Percentiles rank a stretch among this genome's conserved stretches.
phyloP scores from a whole-genome alignment of 2,888 invertebrate species.

The Drosophila falleni region DNA sequence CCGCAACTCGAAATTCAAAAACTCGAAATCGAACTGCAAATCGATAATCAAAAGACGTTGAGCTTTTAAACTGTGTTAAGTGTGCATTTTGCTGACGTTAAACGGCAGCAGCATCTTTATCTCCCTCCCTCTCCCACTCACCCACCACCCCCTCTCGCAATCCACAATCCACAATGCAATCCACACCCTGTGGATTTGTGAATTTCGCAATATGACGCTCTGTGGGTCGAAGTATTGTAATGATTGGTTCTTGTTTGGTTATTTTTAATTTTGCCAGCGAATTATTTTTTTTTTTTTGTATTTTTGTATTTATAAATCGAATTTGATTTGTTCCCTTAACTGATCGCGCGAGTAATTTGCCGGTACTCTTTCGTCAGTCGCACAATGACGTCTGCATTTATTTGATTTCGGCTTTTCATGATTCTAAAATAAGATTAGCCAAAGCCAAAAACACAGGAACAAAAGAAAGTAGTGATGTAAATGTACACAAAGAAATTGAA shows the following conservation, averaged over 20 bases:
- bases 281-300: not conserved
- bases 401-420: slow-evolving; percentile 4
- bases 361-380: slow-evolving; percentile 17
- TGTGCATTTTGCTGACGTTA: slow-evolving; percentile 40
- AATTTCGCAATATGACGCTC: slow-evolving; percentile 59
- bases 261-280: slow-evolving; percentile 38
- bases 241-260: slow-evolving; percentile 39
- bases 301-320: slow-evolving; percentile 41
- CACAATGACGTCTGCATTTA: slow-evolving; percentile 29
- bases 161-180: slow-evolving; percentile 5
- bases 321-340: slow-evolving; percentile 48
- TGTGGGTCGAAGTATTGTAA: slow-evolving; percentile 53
- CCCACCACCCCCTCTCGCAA: not conserved
- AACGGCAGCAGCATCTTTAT: slow-evolving; percentile 6
- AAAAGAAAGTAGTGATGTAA: slow-evolving; percentile 1
- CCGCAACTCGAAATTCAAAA: slow-evolving; percentile 30
- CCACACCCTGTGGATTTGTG: slow-evolving; percentile 22
- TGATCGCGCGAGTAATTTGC: slow-evolving; percentile 18
- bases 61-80: slow-evolving; percentile 60
- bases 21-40: slow-evolving; percentile 50
- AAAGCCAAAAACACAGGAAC: slow-evolving; percentile 3
- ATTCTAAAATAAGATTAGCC: slow-evolving; percentile 22
- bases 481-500: no score
- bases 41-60: slow-evolving; percentile 26
- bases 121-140: not conserved